Evolutionary conservation across 35 echinoderm and acorn worm species (phyloP).

Genomic region (Acanthaster planci): DNA sequence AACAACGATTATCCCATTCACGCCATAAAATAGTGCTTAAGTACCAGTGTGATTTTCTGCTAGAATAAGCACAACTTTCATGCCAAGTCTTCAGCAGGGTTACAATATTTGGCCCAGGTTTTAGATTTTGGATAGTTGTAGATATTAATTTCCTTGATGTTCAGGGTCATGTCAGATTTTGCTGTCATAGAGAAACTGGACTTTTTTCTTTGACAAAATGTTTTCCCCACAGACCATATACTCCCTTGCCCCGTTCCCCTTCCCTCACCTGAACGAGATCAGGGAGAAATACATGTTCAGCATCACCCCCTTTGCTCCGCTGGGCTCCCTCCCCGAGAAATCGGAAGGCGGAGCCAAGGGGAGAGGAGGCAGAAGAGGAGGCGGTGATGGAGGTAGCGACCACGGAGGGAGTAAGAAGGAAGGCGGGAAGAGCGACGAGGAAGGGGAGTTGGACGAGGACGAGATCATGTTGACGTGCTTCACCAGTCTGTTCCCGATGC

Average conservation of each 20-base stretch:
- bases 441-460: slow-evolving; percentile 81
- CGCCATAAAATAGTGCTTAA: too few species aligned
- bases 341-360: slow-evolving; percentile 39
- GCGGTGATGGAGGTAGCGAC: not conserved
- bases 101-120: too few species aligned
- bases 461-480: slow-evolving; percentile 81
- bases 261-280: slow-evolving; percentile 97
- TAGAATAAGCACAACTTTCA: too few species aligned
- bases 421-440: slow-evolving; percentile 86
- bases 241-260: slow-evolving; percentile 89
- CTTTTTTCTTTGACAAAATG: too few species aligned
- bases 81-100: too few species aligned
- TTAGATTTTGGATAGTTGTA: too few species aligned
- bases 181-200: too few species aligned
- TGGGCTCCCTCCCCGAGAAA: slow-evolving; percentile 79
- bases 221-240: slow-evolving; percentile 73
- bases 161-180: too few species aligned
- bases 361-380: not conserved
- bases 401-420: slow-evolving; percentile 51
- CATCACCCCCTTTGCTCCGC: slow-evolving; percentile 95
- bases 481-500: slow-evolving; percentile 76
- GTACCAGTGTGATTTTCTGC: too few species aligned
- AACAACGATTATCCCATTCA: too few species aligned
- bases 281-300: slow-evolving; percentile 99
- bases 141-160: too few species aligned